These are phyloP conservation scores for Megalops cyprinoides DNA, from an alignment of 2,797 vertebrate genomes.

Conservation along the genomic window DNA sequence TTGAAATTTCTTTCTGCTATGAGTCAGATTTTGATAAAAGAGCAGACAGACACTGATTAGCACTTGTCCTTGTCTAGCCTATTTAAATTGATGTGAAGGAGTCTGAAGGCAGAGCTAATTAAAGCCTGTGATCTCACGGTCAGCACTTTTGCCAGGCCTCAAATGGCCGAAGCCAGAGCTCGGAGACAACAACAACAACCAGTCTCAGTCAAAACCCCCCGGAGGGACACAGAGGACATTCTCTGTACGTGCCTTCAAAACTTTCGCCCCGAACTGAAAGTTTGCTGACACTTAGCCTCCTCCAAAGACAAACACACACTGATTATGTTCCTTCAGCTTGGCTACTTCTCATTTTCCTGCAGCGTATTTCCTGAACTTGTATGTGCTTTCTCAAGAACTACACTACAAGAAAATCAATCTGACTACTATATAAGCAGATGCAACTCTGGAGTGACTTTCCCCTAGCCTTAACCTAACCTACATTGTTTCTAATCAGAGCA, in stretches of 20 bases:
- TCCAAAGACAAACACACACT: background rate
- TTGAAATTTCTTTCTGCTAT: background rate
- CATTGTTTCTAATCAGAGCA: no score
- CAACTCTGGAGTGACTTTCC: no score
- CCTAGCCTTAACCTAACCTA: no score
- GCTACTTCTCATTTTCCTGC: background rate
- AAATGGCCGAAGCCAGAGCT: background rate
- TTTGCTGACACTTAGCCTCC: no score
- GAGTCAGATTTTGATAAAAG: background rate
- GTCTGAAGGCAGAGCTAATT: background rate
- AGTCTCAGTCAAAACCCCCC: background rate
- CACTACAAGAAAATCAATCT: no score
- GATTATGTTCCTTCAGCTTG: background rate
- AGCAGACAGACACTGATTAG: background rate
- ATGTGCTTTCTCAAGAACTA: no score
- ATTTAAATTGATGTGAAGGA: constrained; percentile 10
- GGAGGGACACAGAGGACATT: background rate
- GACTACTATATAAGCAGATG: no score
- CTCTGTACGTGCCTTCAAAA: background rate
- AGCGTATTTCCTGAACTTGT: no score
- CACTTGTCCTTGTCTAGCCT: background rate
- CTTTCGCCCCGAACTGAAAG: no score
- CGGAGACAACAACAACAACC: no score
- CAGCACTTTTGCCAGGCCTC: background rate
- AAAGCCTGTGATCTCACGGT: background rate